These are phyloP conservation scores for Sceloporus tristichus DNA, from an alignment of 2,113 vertebrate genomes.

Conservation along the genomic window DNA sequence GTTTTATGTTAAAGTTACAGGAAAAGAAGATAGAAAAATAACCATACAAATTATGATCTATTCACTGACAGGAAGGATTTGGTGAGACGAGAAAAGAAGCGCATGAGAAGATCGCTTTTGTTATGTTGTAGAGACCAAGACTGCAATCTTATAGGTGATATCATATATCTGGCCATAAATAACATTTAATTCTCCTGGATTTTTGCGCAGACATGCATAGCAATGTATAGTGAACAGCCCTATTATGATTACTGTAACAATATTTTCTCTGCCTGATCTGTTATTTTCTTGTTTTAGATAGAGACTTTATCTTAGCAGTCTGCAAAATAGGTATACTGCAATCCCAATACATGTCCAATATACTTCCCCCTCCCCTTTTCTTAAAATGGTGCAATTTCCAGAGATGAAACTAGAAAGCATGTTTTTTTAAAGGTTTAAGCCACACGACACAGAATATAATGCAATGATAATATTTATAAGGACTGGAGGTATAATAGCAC, in stretches of 20 bases:
- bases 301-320: background rate
- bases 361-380: background rate
- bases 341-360: background rate
- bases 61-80: background rate
- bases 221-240: background rate
- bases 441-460: background rate
- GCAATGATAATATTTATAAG: too few relatives aligned
- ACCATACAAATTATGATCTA: background rate
- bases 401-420: background rate
- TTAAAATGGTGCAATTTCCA: background rate
- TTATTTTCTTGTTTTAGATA: background rate
- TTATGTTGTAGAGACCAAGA: fast-evolving
- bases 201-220: background rate
- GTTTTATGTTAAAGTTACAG: background rate
- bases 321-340: background rate
- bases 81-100: background rate
- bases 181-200: background rate
- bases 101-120: background rate
- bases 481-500: background rate
- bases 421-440: background rate
- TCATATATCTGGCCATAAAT: background rate
- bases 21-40: background rate
- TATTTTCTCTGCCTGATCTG: background rate
- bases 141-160: background rate
- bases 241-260: background rate